phyloP scores from a whole-genome alignment of 2,797 vertebrate species.

The Kryptopterus vitreolus region DNA sequence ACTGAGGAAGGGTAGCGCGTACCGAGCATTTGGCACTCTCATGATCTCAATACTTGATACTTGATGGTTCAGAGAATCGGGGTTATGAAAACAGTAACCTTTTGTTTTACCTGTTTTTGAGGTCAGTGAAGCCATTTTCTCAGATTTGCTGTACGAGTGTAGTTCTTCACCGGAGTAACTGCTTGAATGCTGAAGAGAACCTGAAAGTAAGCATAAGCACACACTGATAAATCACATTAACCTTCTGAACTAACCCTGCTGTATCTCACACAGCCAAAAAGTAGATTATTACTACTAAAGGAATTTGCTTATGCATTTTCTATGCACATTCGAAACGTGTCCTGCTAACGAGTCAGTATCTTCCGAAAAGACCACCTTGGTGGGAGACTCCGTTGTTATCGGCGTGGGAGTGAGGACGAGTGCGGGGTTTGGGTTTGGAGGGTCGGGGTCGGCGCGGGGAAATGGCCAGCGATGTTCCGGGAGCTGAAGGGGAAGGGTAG shows the following conservation, averaged over 20 bases:
- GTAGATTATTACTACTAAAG: not conserved
- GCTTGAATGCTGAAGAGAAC: conserved; percentile 70
- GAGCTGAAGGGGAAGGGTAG: conserved; percentile 72
- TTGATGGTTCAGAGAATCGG: too few species aligned
- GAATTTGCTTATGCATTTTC: not conserved
- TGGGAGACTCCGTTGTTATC: conserved; percentile 81
- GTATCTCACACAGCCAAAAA: not conserved
- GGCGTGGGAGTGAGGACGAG: conserved; percentile 81
- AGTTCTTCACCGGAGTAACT: conserved; percentile 72
- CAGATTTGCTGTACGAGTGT: conserved; percentile 60
- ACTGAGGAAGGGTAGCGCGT: too few species aligned
- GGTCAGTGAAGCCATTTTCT: conserved; percentile 59
- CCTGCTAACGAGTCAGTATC: not conserved
- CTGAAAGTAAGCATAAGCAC: conserved; percentile 52
- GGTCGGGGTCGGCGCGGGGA: conserved; percentile 83
- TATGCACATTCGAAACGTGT: not conserved
- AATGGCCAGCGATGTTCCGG: conserved; percentile 66
- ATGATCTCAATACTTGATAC: too few species aligned
- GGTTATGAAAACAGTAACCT: too few species aligned
- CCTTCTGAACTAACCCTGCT: not conserved
- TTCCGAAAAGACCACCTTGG: conserved; percentile 63
- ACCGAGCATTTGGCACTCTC: too few species aligned
- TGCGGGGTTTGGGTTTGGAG: conserved; percentile 80
- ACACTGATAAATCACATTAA: not conserved
- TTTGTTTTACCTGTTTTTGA: conserved; percentile 63